phyloP scores from a whole-genome alignment of 92 coral and sea anemone genomes.

The Epizoanthus rinbou region DNA sequence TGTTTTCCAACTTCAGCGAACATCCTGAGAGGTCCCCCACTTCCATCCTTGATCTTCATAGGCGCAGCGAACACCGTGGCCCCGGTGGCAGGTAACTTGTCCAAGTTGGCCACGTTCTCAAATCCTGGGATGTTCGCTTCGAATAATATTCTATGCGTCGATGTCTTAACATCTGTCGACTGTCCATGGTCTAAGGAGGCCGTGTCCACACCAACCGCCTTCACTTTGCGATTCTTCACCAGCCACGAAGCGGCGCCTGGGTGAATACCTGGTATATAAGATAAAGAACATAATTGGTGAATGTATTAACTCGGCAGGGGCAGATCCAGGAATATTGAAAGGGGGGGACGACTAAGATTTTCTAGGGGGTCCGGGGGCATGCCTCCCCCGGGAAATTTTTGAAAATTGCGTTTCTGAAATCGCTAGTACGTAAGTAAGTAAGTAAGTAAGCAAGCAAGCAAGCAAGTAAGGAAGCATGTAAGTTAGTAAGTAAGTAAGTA shows the following conservation, averaged over 20 bases:
- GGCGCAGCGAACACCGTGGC: constrained; percentile 58
- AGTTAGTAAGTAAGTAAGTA: no score
- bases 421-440: no score
- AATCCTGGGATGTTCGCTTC: constrained; percentile 50
- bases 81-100: constrained; percentile 60
- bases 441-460: no score
- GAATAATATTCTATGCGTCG: constrained; percentile 17
- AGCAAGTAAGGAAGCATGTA: no score
- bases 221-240: constrained; percentile 45
- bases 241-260: constrained; percentile 57
- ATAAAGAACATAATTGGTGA: neutral
- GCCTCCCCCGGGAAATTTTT: no score
- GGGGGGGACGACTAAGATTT: no score
- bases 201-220: constrained; percentile 52
- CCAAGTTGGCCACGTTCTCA: constrained; percentile 56
- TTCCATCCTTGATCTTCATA: constrained; percentile 54
- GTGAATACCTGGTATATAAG: constrained; percentile 48
- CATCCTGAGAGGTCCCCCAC: constrained; percentile 61
- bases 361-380: no score
- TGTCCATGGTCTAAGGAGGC: constrained; percentile 49
- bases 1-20: constrained; percentile 38
- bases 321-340: no score
- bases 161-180: neutral
- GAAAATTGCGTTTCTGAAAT: no score
- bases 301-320: no score